Conservation (phyloP, 2,888 invertebrate species). For the Diaprepes abbreviatus region DNA sequence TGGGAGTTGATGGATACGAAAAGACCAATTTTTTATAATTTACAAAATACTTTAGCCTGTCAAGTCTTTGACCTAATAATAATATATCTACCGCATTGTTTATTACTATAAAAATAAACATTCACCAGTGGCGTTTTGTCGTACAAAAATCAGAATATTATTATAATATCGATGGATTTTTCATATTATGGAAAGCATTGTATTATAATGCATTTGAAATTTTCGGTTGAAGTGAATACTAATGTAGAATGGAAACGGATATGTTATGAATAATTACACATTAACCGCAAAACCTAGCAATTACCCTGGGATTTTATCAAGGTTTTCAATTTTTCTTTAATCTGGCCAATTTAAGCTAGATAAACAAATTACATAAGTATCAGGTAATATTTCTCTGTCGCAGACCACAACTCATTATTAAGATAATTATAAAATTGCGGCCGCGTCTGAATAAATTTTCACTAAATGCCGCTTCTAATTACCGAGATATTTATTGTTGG, state of each 20-base stretch:
- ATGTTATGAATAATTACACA: background rate
- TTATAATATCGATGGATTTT: no score
- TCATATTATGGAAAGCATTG: no score
- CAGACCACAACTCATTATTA: slow-evolving; percentile 1
- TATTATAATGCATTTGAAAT: no score
- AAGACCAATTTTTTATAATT: no score
- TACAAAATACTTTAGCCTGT: no score
- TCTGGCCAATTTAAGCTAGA: background rate
- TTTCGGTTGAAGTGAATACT: no score
- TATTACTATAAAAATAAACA: no score
- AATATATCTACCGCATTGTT: no score
- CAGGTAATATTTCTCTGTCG: background rate
- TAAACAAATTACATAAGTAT: slow-evolving; percentile 13
- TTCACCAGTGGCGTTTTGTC: no score
- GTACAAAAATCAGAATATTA: no score
- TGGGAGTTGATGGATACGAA: no score
- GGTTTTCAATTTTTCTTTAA: background rate
- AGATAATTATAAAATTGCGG: background rate
- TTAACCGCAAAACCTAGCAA: background rate
- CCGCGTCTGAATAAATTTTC: background rate
- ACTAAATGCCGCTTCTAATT: background rate
- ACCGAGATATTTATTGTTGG: background rate
- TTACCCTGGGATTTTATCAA: slow-evolving; percentile 6
- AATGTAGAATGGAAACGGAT: background rate
- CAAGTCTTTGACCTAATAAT: no score